Conservation (phyloP, 1,140 invertebrate species). For the Pectinophora gossypiella region DNA sequence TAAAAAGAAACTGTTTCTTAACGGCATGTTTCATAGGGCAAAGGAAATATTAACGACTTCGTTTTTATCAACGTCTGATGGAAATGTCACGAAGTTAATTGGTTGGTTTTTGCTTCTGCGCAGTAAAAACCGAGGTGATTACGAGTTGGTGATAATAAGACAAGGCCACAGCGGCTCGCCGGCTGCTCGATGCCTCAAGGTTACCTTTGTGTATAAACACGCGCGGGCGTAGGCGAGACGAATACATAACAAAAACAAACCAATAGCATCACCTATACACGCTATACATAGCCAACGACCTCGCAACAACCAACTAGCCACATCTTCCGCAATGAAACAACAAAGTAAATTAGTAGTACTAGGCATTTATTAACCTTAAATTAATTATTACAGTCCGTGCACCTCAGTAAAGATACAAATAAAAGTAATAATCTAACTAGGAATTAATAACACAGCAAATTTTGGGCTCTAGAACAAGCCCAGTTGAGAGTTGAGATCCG, state of each 20-base stretch:
- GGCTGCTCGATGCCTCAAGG: conserved; percentile 42
- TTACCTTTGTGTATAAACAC: conserved; percentile 71
- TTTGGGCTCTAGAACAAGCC: conserved; percentile 69
- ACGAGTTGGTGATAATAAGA: conserved; percentile 19
- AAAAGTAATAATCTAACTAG: conserved; percentile 64
- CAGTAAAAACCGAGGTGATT: conserved; percentile 14
- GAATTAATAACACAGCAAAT: conserved; percentile 70
- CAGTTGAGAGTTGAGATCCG: conserved; percentile 60
- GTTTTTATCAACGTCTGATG: too few relatives aligned
- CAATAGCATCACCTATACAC: neutral
- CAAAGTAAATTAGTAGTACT: conserved; percentile 26
- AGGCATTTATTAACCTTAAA: conserved; percentile 36
- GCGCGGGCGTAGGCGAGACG: conserved; percentile 21
- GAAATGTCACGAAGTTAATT: neutral
- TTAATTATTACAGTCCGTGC: conserved; percentile 64
- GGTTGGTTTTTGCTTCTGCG: conserved; percentile 19
- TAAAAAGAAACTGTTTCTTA: too few relatives aligned
- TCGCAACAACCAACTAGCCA: too few relatives aligned
- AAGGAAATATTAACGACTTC: too few relatives aligned
- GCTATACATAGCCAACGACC: conserved; percentile 27
- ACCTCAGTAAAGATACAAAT: conserved; percentile 44
- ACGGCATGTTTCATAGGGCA: too few relatives aligned
- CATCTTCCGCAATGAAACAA: conserved; percentile 21
- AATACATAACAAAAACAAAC: conserved; percentile 7
- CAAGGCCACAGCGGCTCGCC: conserved; percentile 40